Percentiles rank a stretch among this genome's conserved stretches.
phyloP scores from a whole-genome alignment of 2,888 invertebrate species.

The Cantharis rufa region DNA sequence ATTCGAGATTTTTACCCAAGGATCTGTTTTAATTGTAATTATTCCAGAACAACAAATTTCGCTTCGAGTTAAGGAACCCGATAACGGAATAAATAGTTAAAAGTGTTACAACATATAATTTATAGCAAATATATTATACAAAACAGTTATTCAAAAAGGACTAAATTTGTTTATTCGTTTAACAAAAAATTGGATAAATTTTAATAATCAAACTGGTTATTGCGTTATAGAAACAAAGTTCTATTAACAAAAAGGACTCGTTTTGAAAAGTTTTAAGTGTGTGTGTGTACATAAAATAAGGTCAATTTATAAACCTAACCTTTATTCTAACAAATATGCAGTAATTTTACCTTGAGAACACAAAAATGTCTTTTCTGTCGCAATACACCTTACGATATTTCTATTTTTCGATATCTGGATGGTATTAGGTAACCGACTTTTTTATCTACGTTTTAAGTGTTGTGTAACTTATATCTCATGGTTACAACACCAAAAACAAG shows the following conservation, averaged over 20 bases:
- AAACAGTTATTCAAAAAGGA: not conserved
- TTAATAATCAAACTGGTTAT: conserved; percentile 55
- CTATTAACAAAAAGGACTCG: conserved; percentile 51
- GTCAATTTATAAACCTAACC: conserved; percentile 43
- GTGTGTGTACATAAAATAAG: conserved; percentile 50
- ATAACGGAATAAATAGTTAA: not conserved
- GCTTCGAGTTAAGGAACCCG: not conserved
- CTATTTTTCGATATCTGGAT: not conserved
- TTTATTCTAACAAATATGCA: conserved; percentile 38
- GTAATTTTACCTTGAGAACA: conserved; percentile 36
- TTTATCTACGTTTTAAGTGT: not conserved
- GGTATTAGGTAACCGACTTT: not conserved
- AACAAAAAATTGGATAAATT: not conserved
- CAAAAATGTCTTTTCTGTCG: conserved; percentile 9
- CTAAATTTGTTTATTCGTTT: not conserved
- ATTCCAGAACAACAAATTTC: not conserved
- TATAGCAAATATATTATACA: not conserved
- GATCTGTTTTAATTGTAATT: not conserved
- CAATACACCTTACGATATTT: not conserved
- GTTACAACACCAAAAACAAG: not conserved
- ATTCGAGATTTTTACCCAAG: not conserved
- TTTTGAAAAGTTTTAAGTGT: conserved; percentile 44
- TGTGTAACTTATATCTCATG: not conserved
- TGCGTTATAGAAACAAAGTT: conserved; percentile 53
- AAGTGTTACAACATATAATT: conserved; percentile 3